Evolutionary conservation across 2,113 vertebrate genomes (phyloP).

Genomic region (Asarcornis scutulata): DNA sequence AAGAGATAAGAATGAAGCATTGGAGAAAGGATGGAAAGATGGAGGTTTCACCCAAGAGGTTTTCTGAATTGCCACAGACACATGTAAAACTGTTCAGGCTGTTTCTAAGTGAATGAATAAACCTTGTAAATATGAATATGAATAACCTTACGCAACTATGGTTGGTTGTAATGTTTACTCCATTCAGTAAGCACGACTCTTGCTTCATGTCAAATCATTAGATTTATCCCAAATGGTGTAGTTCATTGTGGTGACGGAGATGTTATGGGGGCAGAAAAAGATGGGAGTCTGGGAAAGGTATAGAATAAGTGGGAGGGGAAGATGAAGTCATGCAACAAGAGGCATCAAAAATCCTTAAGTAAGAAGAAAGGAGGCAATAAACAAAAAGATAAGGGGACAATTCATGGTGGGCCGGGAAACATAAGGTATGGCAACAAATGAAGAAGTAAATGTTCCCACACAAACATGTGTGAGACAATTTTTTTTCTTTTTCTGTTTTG

Average conservation of each 20-base stretch:
- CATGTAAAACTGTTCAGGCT: background rate
- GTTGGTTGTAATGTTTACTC: background rate
- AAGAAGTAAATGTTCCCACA: background rate
- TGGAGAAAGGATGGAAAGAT: background rate
- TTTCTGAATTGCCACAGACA: background rate
- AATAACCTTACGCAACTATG: background rate
- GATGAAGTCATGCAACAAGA: background rate
- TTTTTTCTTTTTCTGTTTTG: background rate
- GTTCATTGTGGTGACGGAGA: background rate
- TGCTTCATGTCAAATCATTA: background rate
- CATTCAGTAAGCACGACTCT: background rate
- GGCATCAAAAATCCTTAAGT: background rate
- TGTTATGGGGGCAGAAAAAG: background rate
- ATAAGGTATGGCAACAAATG: background rate
- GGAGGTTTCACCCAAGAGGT: background rate
- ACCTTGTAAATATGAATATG: background rate
- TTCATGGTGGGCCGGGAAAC: background rate
- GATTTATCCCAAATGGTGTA: background rate
- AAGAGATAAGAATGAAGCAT: background rate
- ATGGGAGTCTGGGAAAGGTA: background rate
- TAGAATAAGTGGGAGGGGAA: background rate
- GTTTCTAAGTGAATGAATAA: background rate
- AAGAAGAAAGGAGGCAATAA: background rate
- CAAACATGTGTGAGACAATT: background rate
- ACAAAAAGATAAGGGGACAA: background rate